Base-by-base conservation (phyloP, 2,113 vertebrate species). In the Ammodramus savannarum region DNA sequence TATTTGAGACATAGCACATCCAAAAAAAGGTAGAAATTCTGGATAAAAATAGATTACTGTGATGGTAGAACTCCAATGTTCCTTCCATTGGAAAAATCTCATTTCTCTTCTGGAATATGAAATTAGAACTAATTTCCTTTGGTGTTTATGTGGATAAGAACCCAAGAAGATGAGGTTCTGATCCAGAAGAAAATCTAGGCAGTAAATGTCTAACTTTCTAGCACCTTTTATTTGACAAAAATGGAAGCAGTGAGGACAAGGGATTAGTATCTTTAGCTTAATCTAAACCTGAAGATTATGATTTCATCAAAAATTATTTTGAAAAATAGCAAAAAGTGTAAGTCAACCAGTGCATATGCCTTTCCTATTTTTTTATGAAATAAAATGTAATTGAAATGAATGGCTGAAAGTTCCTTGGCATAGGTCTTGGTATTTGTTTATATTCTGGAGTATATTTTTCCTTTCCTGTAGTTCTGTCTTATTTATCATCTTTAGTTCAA, bases 241-340 rank as follows among this genome's bases (percentile, higher is more conserved):
- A 71, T 21, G 3, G 13, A 2, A 16, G 22, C 16, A 54, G 4
- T 21, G 6, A 68, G 11, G 16, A 48, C 1, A 22, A 1, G 2
- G 29, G 16, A 6, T 51, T 34, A 22, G 3, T 41, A 49, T 32
- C 11, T 82, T 63, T 49, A 89, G 5, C 23, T 82, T 49, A 54
- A 52, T 44, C 3, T 63, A 68, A 77, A 55, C 10, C 8, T 82
- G 9, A 67, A 91, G 11, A 51, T 29, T 43, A 32, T 1, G 3
- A 75, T 43, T 65, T 78, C 5, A 71, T 73, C 1, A 51, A 36
- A 61, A 41, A 0, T 55, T 62, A 13, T 38, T 36, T 44, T 48
- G 22, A 34, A 90, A 87, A 84, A 39, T 23, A n/a, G 3, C 7
- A 62, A 61, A 67, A 57, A 23, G 9, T 34, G 8, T 26, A 48